Evolutionary conservation across 2,888 invertebrate genomes (phyloP).

Genomic region (Leptinotarsa peninsularis): DNA sequence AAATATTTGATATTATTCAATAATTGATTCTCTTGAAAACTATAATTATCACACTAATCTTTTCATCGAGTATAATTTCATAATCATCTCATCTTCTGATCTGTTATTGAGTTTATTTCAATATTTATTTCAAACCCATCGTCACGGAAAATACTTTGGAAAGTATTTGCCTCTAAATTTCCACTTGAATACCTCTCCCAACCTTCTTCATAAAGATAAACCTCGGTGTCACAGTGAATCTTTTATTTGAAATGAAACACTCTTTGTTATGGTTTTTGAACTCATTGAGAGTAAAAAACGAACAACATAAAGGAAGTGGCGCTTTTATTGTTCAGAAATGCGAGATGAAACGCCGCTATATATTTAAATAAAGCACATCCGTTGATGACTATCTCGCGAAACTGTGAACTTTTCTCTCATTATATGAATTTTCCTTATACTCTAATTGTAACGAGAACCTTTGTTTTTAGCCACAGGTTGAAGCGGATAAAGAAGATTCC

Average conservation of each 20-base stretch:
- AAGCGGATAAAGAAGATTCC: slow-evolving; percentile 17
- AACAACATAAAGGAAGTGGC: slow-evolving; percentile 41
- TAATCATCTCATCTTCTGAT: not conserved
- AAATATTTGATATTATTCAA: too few species aligned
- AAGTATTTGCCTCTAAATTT: not conserved
- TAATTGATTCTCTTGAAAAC: too few species aligned
- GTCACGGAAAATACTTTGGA: not conserved
- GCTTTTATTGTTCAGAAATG: slow-evolving; percentile 44
- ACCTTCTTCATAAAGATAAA: not conserved
- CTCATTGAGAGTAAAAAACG: slow-evolving; percentile 30
- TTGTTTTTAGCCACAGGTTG: slow-evolving; percentile 27
- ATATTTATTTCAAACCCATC: not conserved
- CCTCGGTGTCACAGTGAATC: not conserved
- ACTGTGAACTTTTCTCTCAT: slow-evolving; percentile 35
- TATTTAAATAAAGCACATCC: slow-evolving; percentile 46
- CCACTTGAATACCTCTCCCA: not conserved
- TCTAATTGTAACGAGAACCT: slow-evolving; percentile 10
- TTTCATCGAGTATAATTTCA: too few species aligned
- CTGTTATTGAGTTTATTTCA: not conserved
- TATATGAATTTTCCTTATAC: slow-evolving; percentile 20
- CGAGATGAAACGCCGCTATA: slow-evolving; percentile 39
- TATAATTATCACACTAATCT: too few species aligned
- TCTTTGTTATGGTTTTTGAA: slow-evolving; percentile 20
- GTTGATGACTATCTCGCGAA: slow-evolving; percentile 41
- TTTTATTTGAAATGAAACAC: slow-evolving; percentile 13